A percentile compares a stretch with the other conserved stretches of the same genome.
Evolutionary conservation across 2,888 invertebrate species (phyloP).

Genomic region (Stegophylla sp.): DNA sequence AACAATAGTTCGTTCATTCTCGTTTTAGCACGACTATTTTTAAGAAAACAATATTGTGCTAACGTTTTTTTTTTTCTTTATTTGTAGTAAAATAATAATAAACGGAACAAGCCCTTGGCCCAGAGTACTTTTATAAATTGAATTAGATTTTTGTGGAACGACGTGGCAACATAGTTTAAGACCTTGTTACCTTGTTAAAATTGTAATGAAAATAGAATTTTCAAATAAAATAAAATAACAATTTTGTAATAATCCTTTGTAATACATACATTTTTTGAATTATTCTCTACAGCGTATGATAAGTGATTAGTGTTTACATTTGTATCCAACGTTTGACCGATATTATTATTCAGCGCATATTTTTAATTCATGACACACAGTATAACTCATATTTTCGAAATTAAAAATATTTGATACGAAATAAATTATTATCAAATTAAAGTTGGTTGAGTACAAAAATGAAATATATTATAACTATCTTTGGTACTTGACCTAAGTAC

Average conservation of each 20-base stretch:
- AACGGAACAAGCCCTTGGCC: background rate
- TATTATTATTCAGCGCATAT: no score
- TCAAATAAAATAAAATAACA: no score
- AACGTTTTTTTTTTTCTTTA: background rate
- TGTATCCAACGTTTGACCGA: no score
- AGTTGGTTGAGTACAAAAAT: background rate
- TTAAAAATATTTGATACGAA: background rate
- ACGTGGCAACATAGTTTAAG: no score
- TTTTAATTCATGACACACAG: no score
- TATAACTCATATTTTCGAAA: background rate
- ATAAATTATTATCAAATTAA: background rate
- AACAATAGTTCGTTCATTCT: conserved; percentile 20
- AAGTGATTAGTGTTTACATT: no score
- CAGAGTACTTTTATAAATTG: background rate
- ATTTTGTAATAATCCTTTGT: no score
- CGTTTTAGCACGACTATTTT: conserved; percentile 25
- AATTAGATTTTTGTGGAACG: background rate
- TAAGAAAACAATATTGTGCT: conserved; percentile 3
- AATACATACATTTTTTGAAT: no score
- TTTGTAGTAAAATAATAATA: background rate
- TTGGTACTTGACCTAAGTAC: background rate
- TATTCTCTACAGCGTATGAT: no score
- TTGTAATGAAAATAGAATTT: no score
- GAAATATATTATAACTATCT: background rate
- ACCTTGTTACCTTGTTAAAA: no score